phyloP scores from a whole-genome alignment of 2,888 invertebrate species.

The Epistrophe eligans region DNA sequence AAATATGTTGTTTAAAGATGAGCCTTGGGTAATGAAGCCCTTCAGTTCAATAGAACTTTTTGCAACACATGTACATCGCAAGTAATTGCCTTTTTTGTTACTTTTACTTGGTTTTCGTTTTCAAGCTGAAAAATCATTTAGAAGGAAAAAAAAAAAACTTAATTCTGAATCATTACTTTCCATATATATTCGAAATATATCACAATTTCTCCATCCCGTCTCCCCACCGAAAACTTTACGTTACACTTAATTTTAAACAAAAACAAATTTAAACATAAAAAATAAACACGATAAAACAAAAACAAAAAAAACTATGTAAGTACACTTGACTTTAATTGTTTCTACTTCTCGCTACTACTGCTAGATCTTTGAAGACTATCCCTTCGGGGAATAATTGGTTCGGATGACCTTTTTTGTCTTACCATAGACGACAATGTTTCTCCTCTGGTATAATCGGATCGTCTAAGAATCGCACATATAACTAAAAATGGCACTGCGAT shows the following conservation, averaged over 20 bases:
- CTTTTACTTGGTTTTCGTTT: not conserved
- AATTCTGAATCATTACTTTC: constrained; percentile 37
- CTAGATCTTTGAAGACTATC: constrained; percentile 52
- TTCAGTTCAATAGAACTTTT: not conserved
- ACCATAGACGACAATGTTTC: constrained; percentile 22
- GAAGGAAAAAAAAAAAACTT: not conserved
- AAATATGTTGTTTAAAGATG: not conserved
- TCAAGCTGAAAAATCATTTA: not conserved
- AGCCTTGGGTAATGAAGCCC: not conserved
- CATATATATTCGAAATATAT: constrained; percentile 71
- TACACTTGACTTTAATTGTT: constrained; percentile 40
- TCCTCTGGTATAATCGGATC: constrained; percentile 79
- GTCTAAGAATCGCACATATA: constrained; percentile 81
- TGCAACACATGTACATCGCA: not conserved
- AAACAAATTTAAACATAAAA: constrained; percentile 12
- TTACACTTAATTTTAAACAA: constrained; percentile 42
- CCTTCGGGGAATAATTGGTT: constrained; percentile 39
- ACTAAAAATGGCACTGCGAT: constrained; percentile 82
- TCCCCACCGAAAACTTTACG: constrained; percentile 52
- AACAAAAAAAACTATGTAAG: constrained; percentile 16
- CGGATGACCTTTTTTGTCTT: constrained; percentile 43
- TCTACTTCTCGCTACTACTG: constrained; percentile 53
- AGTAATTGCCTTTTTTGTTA: not conserved
- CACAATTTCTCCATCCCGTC: constrained; percentile 57
- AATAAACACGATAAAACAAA: constrained; percentile 15